phyloP scores from a whole-genome alignment of 2,888 invertebrate genomes.

The Odiellus spinosus region DNA sequence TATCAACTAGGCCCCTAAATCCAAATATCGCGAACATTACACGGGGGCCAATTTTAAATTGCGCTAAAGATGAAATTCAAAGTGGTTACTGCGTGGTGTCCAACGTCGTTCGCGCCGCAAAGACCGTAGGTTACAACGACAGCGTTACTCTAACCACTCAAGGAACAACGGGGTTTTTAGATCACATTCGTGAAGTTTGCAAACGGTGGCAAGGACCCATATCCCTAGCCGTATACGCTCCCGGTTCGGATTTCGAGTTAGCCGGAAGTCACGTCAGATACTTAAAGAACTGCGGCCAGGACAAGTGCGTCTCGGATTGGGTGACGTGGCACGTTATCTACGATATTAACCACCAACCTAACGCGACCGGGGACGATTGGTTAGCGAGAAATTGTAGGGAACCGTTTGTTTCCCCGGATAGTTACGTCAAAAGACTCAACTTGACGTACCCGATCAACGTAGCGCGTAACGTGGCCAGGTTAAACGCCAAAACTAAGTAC shows the following conservation, averaged over 20 bases:
- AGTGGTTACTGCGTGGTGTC: too few species aligned
- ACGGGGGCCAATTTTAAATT: too few species aligned
- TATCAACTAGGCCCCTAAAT: too few species aligned
- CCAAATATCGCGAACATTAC: too few species aligned
- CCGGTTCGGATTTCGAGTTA: slow-evolving; percentile 60
- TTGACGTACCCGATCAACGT: slow-evolving; percentile 36
- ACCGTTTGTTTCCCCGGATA: slow-evolving; percentile 2
- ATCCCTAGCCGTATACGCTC: slow-evolving; percentile 71
- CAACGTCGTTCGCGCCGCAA: too few species aligned
- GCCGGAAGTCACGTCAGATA: slow-evolving; percentile 65
- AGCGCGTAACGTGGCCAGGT: slow-evolving; percentile 20
- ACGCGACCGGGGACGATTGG: too few species aligned
- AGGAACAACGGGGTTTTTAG: slow-evolving; percentile 76
- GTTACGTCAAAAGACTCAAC: background rate
- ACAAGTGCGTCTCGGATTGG: slow-evolving; percentile 50
- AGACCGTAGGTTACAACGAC: slow-evolving; percentile 53
- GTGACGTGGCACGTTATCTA: slow-evolving; percentile 83
- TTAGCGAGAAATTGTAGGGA: too few species aligned
- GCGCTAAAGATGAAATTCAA: too few species aligned
- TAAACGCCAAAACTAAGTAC: slow-evolving; percentile 18
- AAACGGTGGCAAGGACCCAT: slow-evolving; percentile 76
- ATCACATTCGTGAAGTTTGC: slow-evolving; percentile 68
- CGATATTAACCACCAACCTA: slow-evolving; percentile 48
- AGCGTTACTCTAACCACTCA: slow-evolving; percentile 81
- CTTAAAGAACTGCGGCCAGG: slow-evolving; percentile 54